Evolutionary conservation across 2,797 vertebrate species (phyloP).

Genomic region (Myotis planiceps): DNA sequence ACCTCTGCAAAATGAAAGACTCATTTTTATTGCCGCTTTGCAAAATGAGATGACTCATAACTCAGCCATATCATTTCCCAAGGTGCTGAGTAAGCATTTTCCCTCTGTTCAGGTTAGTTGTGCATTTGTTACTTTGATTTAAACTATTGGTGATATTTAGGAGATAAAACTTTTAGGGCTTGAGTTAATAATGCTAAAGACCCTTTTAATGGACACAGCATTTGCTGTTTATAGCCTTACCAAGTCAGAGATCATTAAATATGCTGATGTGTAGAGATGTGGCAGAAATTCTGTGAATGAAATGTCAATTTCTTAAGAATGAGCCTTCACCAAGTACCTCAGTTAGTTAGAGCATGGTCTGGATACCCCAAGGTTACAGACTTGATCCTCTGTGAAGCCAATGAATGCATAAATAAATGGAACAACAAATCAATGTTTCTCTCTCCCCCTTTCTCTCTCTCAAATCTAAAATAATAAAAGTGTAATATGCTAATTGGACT

Average conservation of each 20-base stretch:
- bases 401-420: neutral
- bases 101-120: constrained; percentile 69
- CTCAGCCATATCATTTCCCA: constrained; percentile 9
- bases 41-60: constrained; percentile 70
- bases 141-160: neutral
- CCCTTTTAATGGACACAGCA: neutral
- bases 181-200: neutral
- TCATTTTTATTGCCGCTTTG: constrained; percentile 72
- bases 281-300: neutral
- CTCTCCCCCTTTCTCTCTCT: neutral
- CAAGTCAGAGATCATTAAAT: neutral
- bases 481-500: no score
- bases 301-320: neutral
- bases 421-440: neutral
- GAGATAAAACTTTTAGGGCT: neutral
- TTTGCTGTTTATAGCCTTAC: neutral
- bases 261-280: neutral
- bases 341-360: neutral
- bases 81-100: constrained; percentile 65
- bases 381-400: neutral
- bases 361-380: neutral
- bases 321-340: neutral
- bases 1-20: constrained; percentile 56
- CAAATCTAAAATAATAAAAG: no score
- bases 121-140: constrained; percentile 66